Evolutionary conservation across 2,888 invertebrate genomes (phyloP).

Genomic region (Lysandra coridon): DNA sequence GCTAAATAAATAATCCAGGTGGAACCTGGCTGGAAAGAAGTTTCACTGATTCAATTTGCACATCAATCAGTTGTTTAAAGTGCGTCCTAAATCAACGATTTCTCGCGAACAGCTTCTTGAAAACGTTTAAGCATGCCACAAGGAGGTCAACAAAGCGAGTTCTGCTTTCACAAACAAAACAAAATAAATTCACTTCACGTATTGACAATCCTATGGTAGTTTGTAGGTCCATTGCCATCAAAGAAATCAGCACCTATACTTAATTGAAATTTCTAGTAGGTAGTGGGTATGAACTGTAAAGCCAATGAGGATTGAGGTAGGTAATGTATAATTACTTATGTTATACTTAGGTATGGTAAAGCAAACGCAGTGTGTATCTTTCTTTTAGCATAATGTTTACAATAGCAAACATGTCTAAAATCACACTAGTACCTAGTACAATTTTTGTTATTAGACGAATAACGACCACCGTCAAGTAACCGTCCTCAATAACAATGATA

Average conservation of each 20-base stretch:
- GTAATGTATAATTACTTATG: not conserved
- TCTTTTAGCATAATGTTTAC: not conserved
- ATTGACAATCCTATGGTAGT: slow-evolving; percentile 76
- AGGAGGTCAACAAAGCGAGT: slow-evolving; percentile 75
- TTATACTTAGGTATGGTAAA: not conserved
- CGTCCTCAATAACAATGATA: too few relatives aligned
- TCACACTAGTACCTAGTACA: not conserved
- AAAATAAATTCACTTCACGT: slow-evolving; percentile 80
- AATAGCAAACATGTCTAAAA: not conserved
- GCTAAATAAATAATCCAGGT: not conserved
- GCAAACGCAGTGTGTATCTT: not conserved
- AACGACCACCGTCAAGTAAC: too few relatives aligned
- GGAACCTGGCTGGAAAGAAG: not conserved
- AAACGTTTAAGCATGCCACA: slow-evolving; percentile 67
- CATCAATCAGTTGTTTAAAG: slow-evolving; percentile 41
- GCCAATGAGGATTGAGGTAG: not conserved
- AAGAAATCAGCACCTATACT: slow-evolving; percentile 72
- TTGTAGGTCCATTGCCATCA: slow-evolving; percentile 70
- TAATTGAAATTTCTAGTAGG: slow-evolving; percentile 53
- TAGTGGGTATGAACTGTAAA: not conserved
- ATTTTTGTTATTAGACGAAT: too few relatives aligned
- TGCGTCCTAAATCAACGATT: slow-evolving; percentile 70
- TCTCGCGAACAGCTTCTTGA: slow-evolving; percentile 71
- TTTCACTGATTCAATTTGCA: not conserved
- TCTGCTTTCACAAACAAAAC: slow-evolving; percentile 79